phyloP scores from a whole-genome alignment of 2,113 vertebrate genomes.

The Dendropsophus ebraccatus region DNA sequence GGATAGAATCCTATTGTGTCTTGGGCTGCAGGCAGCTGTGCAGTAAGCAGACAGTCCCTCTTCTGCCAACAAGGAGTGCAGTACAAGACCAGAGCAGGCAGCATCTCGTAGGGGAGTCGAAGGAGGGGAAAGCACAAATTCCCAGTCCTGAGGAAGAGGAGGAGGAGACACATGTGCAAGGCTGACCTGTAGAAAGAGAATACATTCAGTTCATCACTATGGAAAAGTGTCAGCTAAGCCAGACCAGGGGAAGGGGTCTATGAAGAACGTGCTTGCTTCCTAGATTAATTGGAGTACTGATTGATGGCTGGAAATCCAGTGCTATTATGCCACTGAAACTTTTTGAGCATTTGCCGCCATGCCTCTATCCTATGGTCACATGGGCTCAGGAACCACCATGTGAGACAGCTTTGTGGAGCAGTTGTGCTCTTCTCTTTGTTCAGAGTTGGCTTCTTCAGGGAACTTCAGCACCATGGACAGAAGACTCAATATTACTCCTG shows the following conservation, averaged over 20 bases:
- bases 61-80: background rate
- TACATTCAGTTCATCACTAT: background rate
- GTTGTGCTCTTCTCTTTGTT: background rate
- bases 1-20: constrained; percentile 21
- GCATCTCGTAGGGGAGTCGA: background rate
- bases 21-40: background rate
- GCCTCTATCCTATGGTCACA: constrained; percentile 9
- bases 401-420: constrained; percentile 6
- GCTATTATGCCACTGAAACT: constrained; percentile 39
- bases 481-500: constrained; percentile 73
- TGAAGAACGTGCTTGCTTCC: background rate
- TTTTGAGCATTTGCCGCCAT: background rate
- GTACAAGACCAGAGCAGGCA: background rate
- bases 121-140: background rate
- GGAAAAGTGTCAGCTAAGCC: constrained; percentile 11
- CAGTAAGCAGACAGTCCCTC: constrained; percentile 32
- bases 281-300: background rate
- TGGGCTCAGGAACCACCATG: constrained; percentile 14
- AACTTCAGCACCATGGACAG: constrained; percentile 57
- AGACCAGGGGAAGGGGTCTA: background rate
- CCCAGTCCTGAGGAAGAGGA: background rate
- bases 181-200: constrained; percentile 9
- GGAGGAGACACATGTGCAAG: background rate
- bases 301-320: background rate
- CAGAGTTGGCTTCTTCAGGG: background rate